These are phyloP conservation scores for Myiotriccus ornatus DNA, from an alignment of 2,797 vertebrate species.

Conservation along the genomic window DNA sequence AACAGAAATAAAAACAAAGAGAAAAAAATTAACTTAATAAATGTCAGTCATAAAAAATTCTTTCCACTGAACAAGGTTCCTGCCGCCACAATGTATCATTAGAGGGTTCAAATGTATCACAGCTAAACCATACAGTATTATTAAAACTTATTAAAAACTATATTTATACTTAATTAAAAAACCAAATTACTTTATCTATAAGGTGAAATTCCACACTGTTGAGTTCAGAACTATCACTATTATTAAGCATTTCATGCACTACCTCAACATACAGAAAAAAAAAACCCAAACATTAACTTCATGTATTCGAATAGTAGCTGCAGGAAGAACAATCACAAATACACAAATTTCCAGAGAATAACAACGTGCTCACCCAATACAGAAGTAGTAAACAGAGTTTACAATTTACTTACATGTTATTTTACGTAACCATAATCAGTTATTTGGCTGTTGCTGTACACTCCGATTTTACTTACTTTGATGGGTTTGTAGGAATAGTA, in stretches of 20 bases:
- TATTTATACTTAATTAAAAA: background rate
- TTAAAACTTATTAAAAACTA: background rate
- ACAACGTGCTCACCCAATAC: accelerated
- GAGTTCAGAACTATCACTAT: background rate
- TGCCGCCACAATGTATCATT: background rate
- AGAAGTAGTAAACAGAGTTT: accelerated
- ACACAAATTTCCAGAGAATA: background rate
- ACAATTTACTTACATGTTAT: background rate
- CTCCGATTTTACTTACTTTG: background rate
- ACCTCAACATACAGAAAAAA: accelerated
- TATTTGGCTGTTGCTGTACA: background rate
- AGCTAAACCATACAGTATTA: background rate
- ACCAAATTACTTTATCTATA: background rate
- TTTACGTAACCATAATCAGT: background rate
- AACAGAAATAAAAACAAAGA: background rate
- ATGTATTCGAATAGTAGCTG: background rate
- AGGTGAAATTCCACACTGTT: background rate
- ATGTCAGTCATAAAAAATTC: background rate
- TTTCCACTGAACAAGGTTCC: background rate
- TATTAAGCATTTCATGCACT: background rate
- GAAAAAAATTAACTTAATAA: background rate
- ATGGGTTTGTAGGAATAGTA: accelerated
- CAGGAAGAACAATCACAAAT: background rate
- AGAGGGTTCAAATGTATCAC: background rate
- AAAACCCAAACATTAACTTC: accelerated